A percentile compares a stretch with the other conserved stretches of the same genome.
These are phyloP conservation scores for Andrena cerasifolii DNA, from an alignment of 1,140 invertebrate genomes.

Conservation along the genomic window DNA sequence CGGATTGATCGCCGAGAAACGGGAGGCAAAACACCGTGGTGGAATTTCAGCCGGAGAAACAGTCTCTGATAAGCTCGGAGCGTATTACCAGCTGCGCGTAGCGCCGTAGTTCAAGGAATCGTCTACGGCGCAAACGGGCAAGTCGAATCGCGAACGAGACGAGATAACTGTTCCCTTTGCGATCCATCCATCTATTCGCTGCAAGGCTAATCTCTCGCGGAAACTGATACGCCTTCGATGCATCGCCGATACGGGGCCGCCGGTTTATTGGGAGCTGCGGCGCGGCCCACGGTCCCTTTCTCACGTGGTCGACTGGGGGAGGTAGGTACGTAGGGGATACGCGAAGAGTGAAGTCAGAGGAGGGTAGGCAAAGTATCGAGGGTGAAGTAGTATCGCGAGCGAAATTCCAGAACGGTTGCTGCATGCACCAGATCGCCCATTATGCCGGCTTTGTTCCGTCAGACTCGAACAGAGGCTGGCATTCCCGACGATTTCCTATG, in stretches of 20 bases:
- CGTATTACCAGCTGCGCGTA: neutral
- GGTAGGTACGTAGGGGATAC: constrained; percentile 19
- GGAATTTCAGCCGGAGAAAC: neutral
- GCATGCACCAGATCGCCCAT: constrained; percentile 54
- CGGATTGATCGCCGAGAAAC: neutral
- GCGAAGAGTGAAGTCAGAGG: neutral
- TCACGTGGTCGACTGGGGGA: neutral
- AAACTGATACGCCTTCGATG: constrained; percentile 45
- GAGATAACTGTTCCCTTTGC: constrained; percentile 55
- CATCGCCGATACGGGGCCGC: constrained; percentile 39
- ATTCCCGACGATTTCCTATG: constrained; percentile 64
- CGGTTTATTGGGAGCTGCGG: constrained; percentile 16
- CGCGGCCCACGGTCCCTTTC: neutral
- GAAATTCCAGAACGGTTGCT: constrained; percentile 55
- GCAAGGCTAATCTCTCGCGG: constrained; percentile 62
- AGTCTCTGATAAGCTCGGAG: neutral
- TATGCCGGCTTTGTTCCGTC: constrained; percentile 65
- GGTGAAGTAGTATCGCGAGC: constrained; percentile 17
- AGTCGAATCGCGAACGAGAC: constrained; percentile 18
- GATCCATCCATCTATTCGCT: constrained; percentile 60
- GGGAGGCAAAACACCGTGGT: neutral
- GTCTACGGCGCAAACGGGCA: constrained; percentile 25
- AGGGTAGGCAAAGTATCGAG: constrained; percentile 3
- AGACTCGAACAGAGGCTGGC: constrained; percentile 60
- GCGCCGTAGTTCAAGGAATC: constrained; percentile 56